Evolutionary conservation across 92 coral and sea anemone species (phyloP), one percentile per base, ranked within the genome.

Genomic region (Siderastrea siderea): DNA sequence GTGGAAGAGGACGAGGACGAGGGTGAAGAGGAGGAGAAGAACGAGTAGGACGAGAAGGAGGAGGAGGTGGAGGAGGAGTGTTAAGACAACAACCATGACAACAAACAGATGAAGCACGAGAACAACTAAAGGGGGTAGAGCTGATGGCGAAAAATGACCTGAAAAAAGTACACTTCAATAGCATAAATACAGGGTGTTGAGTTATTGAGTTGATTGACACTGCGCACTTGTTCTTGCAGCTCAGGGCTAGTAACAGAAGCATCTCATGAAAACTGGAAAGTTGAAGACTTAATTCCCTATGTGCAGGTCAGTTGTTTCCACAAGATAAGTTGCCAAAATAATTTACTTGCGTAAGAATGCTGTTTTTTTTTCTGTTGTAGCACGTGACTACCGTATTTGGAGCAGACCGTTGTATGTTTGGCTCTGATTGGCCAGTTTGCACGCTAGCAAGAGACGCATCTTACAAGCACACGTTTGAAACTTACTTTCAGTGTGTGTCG

Each of bases 371-470:
- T 38, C 45, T 43, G 15, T 71, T 86, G 15, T 81, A 95, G 98
- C 95, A 91, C 66, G 92, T 93, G 50, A 75, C 92, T 52, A 74
- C 92, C 59, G 94, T 89, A 55, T 95, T 95, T 91, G 98, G 98
- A 48, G 85, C 89, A 15, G 77, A 88, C 26, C 94, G 98, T 46
- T 95, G 98, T 76, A 76, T 95, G 88, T 95, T 75, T 78, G 98
- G 98, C 48, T 95, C 98, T 47, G 98, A 95, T 86, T 95, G 98
- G 98, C 98, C 98, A 11, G 98, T 95, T 46, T 93, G 96, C 78
- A 88, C 90, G 26, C 15, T 93, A 86, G 95, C 98, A 2, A 75
- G 74, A 45, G 86, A 82, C 47, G 92, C 92, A 0, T 85, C 96
- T 8, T 95, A 95, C 88, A 77, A 48, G 17, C 62, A 84, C 19